Evolutionary conservation across 2,113 vertebrate genomes (phyloP).

Genomic region (Ctenomys sociabilis): DNA sequence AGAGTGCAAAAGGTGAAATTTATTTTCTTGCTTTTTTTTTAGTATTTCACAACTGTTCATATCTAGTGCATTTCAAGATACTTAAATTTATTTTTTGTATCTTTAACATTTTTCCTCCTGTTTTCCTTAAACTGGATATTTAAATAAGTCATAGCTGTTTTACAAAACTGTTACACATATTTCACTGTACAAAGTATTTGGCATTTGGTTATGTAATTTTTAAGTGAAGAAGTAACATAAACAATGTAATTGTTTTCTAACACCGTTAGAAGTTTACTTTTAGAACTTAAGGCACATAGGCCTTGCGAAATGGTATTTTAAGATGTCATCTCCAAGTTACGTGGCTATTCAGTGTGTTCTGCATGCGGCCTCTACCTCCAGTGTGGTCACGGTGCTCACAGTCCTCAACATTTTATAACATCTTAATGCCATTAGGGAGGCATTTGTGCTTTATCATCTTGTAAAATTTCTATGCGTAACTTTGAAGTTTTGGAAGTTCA

Average conservation of each 20-base stretch:
- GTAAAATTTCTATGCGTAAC: background rate
- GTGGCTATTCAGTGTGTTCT: background rate
- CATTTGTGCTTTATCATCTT: fast-evolving
- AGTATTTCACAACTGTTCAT: background rate
- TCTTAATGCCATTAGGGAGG: background rate
- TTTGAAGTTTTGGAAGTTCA: background rate
- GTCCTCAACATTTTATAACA: fast-evolving
- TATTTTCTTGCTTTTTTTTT: background rate
- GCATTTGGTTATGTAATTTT: conserved; percentile 10
- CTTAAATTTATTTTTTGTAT: background rate
- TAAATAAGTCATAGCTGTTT: background rate
- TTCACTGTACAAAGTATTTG: background rate
- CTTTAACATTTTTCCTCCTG: background rate
- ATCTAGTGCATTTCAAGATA: background rate
- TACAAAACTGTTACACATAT: background rate
- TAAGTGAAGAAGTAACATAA: background rate
- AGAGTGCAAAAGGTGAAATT: background rate
- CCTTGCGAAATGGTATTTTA: background rate
- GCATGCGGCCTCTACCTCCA: background rate
- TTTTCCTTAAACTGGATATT: background rate
- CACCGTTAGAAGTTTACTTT: background rate
- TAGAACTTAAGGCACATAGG: background rate
- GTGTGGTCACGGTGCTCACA: too few relatives aligned
- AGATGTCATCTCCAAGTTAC: background rate
- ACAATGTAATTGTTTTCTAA: background rate